Evolutionary conservation across 2,888 invertebrate genomes (phyloP), one percentile per base, ranked within the genome.

Genomic region (Salpingus planirostris): DNA sequence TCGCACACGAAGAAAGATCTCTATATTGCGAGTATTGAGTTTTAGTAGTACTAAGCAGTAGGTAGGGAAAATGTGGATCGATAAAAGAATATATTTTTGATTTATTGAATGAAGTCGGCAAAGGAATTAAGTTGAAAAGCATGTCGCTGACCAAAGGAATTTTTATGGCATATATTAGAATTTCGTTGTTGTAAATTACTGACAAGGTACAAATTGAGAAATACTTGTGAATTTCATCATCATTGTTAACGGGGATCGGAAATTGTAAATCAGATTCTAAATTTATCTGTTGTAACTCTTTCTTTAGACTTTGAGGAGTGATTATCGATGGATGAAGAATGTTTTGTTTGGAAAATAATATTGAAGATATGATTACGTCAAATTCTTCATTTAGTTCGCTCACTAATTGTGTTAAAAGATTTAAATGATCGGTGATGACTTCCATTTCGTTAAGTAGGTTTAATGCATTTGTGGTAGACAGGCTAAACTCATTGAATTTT

Each of bases 311-410:
- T 22, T 18, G 21, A 11, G 44, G 43, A 10, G 39, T 41, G 3
- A 44, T 41, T 10, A 43, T 31, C 10, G 29, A 27, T 6, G 44
- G 42, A 30, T 44, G 39, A 10, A 46, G 11, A 14, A 44, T 24
- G 24, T 37, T 39, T 42, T 43, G 37, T 39, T 42, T 43, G 3
- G 36, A 18, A 33, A 44, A 47, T 18, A 44, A 27, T 21, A 47
- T 41, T 22, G 44, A 29, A 11, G 40, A 36, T 4, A 37, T 42
- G 11, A 31, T 29, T 8, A 31, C 22, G 29, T 44, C 39, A 23
- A 29, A 31, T 36, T 41, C 27, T 36, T 41, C 40, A 13, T 36
- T 32, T 21, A 44, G 28, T 27, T 45, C 42, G 8, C 11, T 33
- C 4, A 28, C 28, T 12, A 46, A 13, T 24, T 39, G 38, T 15